Evolutionary conservation across 23 tunicate species (phyloP), one percentile per base, ranked within the genome.

Genomic region (Clavelina lepadiformis): DNA sequence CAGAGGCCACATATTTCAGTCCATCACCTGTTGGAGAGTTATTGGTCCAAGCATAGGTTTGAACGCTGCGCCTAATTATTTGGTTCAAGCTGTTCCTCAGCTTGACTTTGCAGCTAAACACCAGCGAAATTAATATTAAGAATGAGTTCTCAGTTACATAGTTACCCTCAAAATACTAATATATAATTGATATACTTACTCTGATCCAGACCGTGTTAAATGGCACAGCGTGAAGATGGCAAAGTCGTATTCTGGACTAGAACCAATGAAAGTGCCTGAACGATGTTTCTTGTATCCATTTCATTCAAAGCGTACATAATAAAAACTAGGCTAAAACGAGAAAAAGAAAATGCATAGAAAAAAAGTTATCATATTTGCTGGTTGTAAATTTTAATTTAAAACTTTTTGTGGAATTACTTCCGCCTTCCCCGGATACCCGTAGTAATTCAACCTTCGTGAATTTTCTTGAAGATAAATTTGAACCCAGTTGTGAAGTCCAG

Each of bases 401-500:
- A n/a, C n/a, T n/a, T n/a, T n/a, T n/a, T 44, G 13, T 44, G 15
- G 13, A 44, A 13, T 44, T 44, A 44, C 49, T 13, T 44, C 15
- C 15, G 15, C 15, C 15, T 13, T 28, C 24, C 24, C 24, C 19
- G 58, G 22, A 28, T 7, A 53, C n/a, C 58, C 58, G 5, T 6
- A 53, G n/a, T 53, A 53, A 28, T 53, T 53, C 58, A 53, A 5
- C 58, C 24, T 26, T 19, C 58, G 28, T 8, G 19, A 21, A 6
- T 53, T 53, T 28, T 53, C 58, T 5, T 6, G 8, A 18, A 53
- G 8, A 53, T 53, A 53, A 6, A 53, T 8, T 18, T 53, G 58
- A 6, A 53, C 58, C 58, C 58, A 53, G 58, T 53, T 53, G n/a
- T 53, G 58, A 18, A 53, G n/a, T 5, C 58, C 58, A 6, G 58